Base-by-base conservation (phyloP, 2,797 vertebrate genomes). In the Sparus aurata region DNA sequence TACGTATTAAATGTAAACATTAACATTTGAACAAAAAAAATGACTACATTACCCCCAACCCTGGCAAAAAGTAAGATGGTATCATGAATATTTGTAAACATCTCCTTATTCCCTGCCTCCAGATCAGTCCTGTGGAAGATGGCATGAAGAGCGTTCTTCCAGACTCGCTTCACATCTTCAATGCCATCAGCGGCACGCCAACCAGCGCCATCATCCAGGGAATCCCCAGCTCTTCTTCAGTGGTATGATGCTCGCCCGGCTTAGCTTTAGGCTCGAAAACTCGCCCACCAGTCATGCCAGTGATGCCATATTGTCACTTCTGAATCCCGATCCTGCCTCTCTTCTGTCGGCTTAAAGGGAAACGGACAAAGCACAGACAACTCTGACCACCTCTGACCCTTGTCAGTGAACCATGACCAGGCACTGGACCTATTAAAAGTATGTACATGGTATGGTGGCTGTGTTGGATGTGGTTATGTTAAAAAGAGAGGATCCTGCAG, bases 121-220 rank as follows among this genome's bases (percentile, higher is more conserved):
- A 99, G 98, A 99, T 99, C 80, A 95, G 89, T 89, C 95, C 97
- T 0, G 95, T 96, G 87, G 98, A 99, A 89, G 98, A 99, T 67
- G 93, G 94, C 64, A 92, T 96, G 94, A 98, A 97, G 92, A 95
- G 95, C 20, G 92, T 96, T 73, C 95, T 98, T 79, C 96, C 97
- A 1, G 98, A 99, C 85, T 99, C 98, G 0, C 94, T 99, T 73
- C 98, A 99, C 91, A 99, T 99, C 93, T 99, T 99, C 88, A 99
- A 98, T 0, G 98, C 98, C 94, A 99, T 99, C 95, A 99, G 98
- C 3, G 97, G 97, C 82, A 99, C 98, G 3, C 97, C 98, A 25
- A 97, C 96, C 86, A 94, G 96, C 84, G 95, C 98, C 90, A 95
- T 95, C 69, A 96, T 99, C 91, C 97, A 98, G 46, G 98, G 98